phyloP scores from a whole-genome alignment of 2,797 vertebrate genomes.

The Pangasius macronema region DNA sequence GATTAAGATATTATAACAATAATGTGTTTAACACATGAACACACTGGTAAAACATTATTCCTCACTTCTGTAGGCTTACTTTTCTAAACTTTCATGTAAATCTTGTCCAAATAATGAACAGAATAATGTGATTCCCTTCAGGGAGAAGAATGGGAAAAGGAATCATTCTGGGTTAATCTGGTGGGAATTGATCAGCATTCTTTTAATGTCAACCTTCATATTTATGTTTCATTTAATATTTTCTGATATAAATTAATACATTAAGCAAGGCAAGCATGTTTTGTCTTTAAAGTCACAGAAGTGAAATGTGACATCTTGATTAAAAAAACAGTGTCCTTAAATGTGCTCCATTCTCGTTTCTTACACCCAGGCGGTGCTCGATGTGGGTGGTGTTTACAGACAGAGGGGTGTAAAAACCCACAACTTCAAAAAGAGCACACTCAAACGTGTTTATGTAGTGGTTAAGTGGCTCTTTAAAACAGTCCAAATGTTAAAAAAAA shows the following conservation, averaged over 20 bases:
- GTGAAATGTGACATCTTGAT: conserved; percentile 8
- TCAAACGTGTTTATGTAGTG: conserved; percentile 36
- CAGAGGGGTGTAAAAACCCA: conserved; percentile 7
- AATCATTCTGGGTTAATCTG: not conserved
- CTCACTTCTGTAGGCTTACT: not conserved
- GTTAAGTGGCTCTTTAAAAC: conserved; percentile 30
- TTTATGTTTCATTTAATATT: not conserved
- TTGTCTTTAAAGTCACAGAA: not conserved
- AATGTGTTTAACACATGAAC: not conserved
- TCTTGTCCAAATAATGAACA: not conserved
- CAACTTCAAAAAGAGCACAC: conserved; percentile 34
- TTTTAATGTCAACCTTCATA: not conserved
- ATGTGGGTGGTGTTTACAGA: conserved; percentile 45
- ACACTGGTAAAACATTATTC: not conserved
- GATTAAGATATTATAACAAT: not conserved
- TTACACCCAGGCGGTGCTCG: conserved; percentile 18
- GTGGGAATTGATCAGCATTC: not conserved
- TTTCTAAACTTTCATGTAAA: not conserved
- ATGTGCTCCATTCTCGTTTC: not conserved
- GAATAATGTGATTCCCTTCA: not conserved
- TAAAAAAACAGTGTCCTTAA: not conserved
- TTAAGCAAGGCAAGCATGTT: not conserved
- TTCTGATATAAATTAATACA: not conserved
- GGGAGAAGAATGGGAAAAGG: not conserved
- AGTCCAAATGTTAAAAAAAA: not conserved